A percentile compares a stretch with the other conserved stretches of the same genome.
Conservation (phyloP, 1,140 invertebrate genomes). For the Drosophila dunni region DNA sequence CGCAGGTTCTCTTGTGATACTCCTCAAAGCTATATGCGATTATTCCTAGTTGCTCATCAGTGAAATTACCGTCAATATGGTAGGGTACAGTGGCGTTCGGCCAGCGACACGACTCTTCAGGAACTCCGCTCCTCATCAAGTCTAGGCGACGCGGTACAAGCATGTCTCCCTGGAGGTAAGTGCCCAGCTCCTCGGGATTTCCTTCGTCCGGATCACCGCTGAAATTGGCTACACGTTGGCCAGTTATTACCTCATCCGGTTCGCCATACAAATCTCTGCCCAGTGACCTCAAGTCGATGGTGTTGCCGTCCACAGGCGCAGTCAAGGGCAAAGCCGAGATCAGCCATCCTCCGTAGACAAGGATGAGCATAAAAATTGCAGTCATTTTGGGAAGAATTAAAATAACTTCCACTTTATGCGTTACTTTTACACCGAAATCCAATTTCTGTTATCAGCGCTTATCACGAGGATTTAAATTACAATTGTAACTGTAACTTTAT, state of each 20-base stretch:
- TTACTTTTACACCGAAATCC: constrained; percentile 16
- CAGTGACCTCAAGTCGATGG: constrained; percentile 48
- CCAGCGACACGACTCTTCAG: constrained; percentile 87
- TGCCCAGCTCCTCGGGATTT: constrained; percentile 90
- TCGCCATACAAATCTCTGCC: constrained; percentile 31
- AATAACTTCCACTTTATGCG: not conserved
- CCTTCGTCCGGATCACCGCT: constrained; percentile 84
- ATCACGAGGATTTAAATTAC: constrained; percentile 6
- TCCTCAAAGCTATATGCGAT: constrained; percentile 88
- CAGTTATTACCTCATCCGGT: constrained; percentile 73
- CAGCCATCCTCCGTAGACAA: constrained; percentile 72
- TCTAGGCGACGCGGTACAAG: constrained; percentile 86
- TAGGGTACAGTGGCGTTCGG: constrained; percentile 89
- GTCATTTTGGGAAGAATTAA: constrained; percentile 83
- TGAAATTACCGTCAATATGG: constrained; percentile 87
- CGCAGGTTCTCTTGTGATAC: constrained; percentile 89
- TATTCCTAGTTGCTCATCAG: constrained; percentile 58
- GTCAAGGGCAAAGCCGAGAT: constrained; percentile 42
- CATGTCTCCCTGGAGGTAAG: constrained; percentile 90
- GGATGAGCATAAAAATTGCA: constrained; percentile 85
- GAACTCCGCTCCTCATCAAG: constrained; percentile 86
- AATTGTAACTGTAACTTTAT: not conserved
- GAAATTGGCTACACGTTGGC: constrained; percentile 85
- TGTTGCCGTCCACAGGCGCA: constrained; percentile 11
- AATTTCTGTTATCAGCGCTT: constrained; percentile 7